These are phyloP conservation scores for Marmota monax DNA, from an alignment of 2,113 vertebrate species.

Conservation along the genomic window DNA sequence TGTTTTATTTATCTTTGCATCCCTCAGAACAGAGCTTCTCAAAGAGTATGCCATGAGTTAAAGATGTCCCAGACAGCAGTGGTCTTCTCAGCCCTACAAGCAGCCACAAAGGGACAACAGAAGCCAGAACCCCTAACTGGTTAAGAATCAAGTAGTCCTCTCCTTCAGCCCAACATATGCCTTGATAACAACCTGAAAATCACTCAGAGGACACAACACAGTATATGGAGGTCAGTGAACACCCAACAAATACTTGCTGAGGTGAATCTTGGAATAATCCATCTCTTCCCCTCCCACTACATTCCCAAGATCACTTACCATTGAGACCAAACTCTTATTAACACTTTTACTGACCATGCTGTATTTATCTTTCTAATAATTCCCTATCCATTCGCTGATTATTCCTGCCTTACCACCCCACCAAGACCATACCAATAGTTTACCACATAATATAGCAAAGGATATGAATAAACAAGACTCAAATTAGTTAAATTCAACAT, in stretches of 20 bases:
- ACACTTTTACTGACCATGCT: not conserved
- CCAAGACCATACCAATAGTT: not conserved
- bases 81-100: not conserved
- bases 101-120: not conserved
- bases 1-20: not conserved
- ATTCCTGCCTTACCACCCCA: not conserved
- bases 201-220: not conserved
- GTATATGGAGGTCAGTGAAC: not conserved
- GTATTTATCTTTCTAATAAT: not conserved
- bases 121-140: not conserved
- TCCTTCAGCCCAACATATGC: not conserved
- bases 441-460: not conserved
- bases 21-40: not conserved
- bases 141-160: not conserved
- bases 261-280: not conserved
- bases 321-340: not conserved
- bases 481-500: slow-evolving; percentile 24
- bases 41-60: not conserved
- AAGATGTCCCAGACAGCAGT: not conserved
- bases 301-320: not conserved
- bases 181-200: not conserved
- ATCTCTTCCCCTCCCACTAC: not conserved
- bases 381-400: not conserved
- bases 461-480: slow-evolving; percentile 43
- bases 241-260: not conserved